Conservation (phyloP, 2,888 invertebrate species). For the Thalpophila matura region DNA sequence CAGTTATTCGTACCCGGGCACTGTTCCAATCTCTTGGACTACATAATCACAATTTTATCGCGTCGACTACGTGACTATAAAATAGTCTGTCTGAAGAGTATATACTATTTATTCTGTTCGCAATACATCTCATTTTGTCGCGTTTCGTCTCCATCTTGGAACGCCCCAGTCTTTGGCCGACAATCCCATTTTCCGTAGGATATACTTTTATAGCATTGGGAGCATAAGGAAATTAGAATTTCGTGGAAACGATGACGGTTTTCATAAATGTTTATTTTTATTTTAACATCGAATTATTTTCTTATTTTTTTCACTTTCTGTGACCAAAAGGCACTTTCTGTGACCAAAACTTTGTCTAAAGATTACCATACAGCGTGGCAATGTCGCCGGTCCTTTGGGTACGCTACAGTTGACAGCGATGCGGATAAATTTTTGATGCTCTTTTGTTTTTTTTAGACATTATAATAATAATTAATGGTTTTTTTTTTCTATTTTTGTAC, state of each 20-base stretch:
- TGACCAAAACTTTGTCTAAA: no score
- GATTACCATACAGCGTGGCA: no score
- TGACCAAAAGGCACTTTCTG: no score
- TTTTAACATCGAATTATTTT: no score
- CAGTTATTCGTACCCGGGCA: conserved; percentile 68
- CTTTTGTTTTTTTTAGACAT: no score
- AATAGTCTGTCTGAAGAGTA: conserved; percentile 56
- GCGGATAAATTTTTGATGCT: no score
- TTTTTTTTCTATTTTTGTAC: no score
- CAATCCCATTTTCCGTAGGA: conserved; percentile 68
- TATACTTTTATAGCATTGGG: conserved; percentile 44
- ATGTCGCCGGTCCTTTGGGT: no score
- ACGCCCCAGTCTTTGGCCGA: conserved; percentile 64
- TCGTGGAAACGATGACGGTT: conserved; percentile 27
- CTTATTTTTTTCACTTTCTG: no score
- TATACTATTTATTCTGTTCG: conserved; percentile 58
- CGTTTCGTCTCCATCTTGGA: conserved; percentile 45
- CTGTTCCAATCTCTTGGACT: conserved; percentile 74
- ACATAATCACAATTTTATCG: conserved; percentile 78
- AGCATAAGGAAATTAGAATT: conserved; percentile 50
- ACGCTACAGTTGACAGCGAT: no score
- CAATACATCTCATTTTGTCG: conserved; percentile 69
- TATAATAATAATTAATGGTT: no score
- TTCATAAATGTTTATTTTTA: conserved; percentile 19
- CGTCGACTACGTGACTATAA: conserved; percentile 63